phyloP scores from a whole-genome alignment of 2,113 vertebrate species.

The Donacobius atricapilla region DNA sequence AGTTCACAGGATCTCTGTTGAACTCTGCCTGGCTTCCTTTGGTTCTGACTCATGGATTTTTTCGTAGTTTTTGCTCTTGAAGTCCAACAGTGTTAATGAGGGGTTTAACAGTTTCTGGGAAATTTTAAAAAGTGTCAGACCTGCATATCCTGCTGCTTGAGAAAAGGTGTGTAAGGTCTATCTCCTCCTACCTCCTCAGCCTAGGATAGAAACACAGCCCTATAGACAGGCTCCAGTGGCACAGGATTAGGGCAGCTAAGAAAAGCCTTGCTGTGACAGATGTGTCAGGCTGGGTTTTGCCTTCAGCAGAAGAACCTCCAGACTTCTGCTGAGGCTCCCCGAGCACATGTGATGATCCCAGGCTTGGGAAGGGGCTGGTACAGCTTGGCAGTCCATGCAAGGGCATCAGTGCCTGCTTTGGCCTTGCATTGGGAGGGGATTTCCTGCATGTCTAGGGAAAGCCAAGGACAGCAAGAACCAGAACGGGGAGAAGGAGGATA shows the following conservation, averaged over 20 bases:
- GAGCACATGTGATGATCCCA: rapidly evolving
- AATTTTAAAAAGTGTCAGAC: neutral
- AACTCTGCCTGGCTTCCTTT: neutral
- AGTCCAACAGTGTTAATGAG: neutral
- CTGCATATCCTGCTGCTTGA: neutral
- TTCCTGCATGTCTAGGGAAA: neutral
- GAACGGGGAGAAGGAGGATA: neutral
- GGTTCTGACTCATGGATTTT: neutral
- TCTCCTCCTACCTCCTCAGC: neutral
- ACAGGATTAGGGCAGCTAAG: neutral
- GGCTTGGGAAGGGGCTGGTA: neutral
- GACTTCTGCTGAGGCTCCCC: neutral
- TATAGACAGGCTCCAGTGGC: too few relatives aligned
- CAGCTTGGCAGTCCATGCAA: neutral
- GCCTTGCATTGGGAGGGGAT: rapidly evolving
- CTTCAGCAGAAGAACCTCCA: neutral
- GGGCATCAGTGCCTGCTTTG: rapidly evolving
- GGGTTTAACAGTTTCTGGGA: neutral
- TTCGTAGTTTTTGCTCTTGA: neutral
- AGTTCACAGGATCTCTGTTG: neutral
- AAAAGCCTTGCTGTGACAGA: rapidly evolving
- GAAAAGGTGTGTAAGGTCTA: neutral
- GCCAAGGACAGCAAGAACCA: rapidly evolving
- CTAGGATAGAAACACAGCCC: neutral
- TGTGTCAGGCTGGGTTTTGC: neutral